phyloP scores from a whole-genome alignment of 2,888 invertebrate genomes.

The Oscheius sp. region DNA sequence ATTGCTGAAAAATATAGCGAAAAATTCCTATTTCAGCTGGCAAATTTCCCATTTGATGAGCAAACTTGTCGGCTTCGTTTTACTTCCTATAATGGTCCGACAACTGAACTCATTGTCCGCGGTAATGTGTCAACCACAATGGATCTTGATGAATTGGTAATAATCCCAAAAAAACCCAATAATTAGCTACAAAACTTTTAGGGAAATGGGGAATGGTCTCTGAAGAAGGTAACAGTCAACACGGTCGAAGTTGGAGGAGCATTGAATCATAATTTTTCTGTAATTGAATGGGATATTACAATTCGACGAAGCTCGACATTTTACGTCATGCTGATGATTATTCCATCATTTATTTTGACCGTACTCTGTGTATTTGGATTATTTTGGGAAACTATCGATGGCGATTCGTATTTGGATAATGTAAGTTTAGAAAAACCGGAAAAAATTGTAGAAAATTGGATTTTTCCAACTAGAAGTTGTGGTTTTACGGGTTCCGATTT shows the following conservation, averaged over 20 bases:
- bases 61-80: slow-evolving; percentile 13
- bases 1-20: too few relatives aligned
- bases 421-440: not conserved
- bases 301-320: slow-evolving; percentile 12
- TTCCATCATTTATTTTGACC: slow-evolving; percentile 26
- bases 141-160: slow-evolving; percentile 2
- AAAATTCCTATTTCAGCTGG: slow-evolving; percentile 1
- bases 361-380: slow-evolving; percentile 24
- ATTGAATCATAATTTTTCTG: not conserved
- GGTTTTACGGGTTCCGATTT: too few relatives aligned
- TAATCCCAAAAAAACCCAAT: not conserved
- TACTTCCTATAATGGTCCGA: slow-evolving; percentile 12
- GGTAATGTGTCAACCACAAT: not conserved
- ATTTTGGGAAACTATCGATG: slow-evolving; percentile 24
- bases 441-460: too few relatives aligned
- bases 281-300: slow-evolving; percentile 13
- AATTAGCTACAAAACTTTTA: not conserved
- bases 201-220: slow-evolving; percentile 24
- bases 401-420: slow-evolving; percentile 24
- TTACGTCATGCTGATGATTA: slow-evolving; percentile 28
- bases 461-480: too few relatives aligned
- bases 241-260: not conserved
- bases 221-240: not conserved
- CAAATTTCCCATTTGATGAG: slow-evolving; percentile 20
- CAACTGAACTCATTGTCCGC: slow-evolving; percentile 2